Evolutionary conservation across 92 coral and sea anemone species (phyloP).

Genomic region (Epizoanthus illoricatus): DNA sequence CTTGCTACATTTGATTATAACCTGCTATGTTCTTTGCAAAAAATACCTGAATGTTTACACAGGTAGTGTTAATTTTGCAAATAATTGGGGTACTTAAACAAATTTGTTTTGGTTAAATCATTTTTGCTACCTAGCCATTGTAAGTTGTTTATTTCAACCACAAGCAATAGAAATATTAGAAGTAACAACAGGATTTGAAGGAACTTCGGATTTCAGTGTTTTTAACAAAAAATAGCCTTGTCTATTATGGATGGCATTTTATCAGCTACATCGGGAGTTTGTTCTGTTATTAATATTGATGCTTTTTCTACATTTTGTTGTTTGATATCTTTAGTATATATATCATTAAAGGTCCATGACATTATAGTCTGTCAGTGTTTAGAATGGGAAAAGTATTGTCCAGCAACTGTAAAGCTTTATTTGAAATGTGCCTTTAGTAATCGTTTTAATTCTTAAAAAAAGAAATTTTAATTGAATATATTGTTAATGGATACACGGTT

Average conservation of each 20-base stretch:
- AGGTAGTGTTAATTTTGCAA: too few species aligned
- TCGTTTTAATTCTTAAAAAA: too few species aligned
- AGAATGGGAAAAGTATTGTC: constrained; percentile 24
- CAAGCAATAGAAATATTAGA: constrained; percentile 4
- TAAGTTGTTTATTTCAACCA: constrained; percentile 1
- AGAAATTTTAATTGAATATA: too few species aligned
- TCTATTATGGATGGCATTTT: not conserved
- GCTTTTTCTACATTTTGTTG: not conserved
- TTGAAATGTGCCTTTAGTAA: not conserved
- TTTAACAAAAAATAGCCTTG: not conserved
- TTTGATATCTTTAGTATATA: not conserved
- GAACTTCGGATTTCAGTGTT: not conserved
- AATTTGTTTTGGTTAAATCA: not conserved
- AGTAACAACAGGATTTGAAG: not conserved
- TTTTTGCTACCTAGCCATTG: not conserved
- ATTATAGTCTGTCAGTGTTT: constrained; percentile 32
- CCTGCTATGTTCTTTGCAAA: not conserved
- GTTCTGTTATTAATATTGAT: not conserved
- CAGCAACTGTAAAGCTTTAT: constrained; percentile 2
- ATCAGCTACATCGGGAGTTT: not conserved
- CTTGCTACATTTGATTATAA: not conserved
- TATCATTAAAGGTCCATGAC: constrained; percentile 26
- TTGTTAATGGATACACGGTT: too few species aligned
- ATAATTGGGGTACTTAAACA: too few species aligned
- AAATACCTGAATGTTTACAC: not conserved